phyloP scores from a whole-genome alignment of 2,888 invertebrate species.

The Erpobdella octoculata region DNA sequence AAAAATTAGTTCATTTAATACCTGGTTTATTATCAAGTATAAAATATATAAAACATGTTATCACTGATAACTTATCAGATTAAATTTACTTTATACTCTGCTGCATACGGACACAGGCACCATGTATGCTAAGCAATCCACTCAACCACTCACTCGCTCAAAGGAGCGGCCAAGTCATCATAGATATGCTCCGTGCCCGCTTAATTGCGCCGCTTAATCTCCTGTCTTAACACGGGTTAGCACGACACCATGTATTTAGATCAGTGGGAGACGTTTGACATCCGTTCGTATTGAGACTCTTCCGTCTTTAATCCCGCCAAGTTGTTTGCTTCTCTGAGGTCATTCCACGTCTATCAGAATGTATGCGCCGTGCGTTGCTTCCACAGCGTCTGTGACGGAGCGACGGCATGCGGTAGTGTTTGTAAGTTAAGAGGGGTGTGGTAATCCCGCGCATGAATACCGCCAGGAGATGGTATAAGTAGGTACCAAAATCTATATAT shows the following conservation, averaged over 20 bases:
- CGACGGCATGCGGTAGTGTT: no score
- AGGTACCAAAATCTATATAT: no score
- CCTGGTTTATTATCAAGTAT: no score
- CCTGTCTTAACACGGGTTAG: neutral
- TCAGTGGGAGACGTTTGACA: neutral
- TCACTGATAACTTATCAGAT: no score
- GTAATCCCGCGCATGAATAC: no score
- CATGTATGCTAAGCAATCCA: neutral
- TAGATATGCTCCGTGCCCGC: no score
- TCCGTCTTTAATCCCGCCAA: neutral
- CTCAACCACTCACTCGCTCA: neutral
- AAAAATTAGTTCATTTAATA: no score
- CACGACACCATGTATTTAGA: constrained; percentile 1
- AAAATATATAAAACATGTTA: no score
- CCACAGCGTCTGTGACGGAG: neutral
- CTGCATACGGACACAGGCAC: no score
- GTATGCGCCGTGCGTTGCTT: neutral
- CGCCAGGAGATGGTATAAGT: no score
- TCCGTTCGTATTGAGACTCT: neutral
- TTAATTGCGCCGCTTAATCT: neutral
- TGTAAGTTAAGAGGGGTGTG: no score
- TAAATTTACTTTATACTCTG: no score
- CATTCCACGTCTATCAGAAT: constrained; percentile 1
- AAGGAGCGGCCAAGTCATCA: neutral
- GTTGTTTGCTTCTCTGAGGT: neutral